Conservation (phyloP, 2,113 vertebrate genomes). For the Propithecus coquereli region DNA sequence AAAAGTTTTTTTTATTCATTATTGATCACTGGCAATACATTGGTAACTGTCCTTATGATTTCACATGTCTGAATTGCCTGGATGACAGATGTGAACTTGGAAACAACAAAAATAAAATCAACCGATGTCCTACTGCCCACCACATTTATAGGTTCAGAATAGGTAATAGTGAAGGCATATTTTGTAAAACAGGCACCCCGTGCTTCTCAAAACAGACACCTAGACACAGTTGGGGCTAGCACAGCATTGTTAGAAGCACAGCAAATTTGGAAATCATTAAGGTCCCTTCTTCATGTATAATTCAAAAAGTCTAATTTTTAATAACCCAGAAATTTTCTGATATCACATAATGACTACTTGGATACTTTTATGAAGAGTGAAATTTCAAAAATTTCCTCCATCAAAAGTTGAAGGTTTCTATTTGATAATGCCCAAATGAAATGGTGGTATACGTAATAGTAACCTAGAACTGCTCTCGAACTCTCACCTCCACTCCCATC, state of each 20-base stretch:
- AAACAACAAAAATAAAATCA: background rate
- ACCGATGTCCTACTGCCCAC: too few species aligned
- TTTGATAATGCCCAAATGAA: background rate
- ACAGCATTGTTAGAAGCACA: background rate
- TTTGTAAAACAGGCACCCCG: background rate
- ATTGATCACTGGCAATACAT: background rate
- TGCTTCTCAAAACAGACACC: background rate
- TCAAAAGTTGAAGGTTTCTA: background rate
- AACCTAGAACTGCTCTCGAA: too few species aligned
- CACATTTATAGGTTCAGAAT: background rate
- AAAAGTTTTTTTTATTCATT: background rate
- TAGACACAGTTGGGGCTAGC: background rate
- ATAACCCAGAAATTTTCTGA: background rate
- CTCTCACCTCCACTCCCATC: background rate
- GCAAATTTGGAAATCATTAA: background rate
- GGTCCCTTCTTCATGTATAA: background rate
- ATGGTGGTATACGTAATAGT: background rate
- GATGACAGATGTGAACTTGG: background rate
- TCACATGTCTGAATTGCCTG: background rate
- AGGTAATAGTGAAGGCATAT: background rate
- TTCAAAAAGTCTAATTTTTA: background rate
- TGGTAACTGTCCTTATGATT: background rate
- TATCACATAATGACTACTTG: background rate
- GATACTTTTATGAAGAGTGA: background rate
- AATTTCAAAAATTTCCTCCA: background rate